phyloP scores from a whole-genome alignment of 2,113 vertebrate genomes.

The Strix uralensis region DNA sequence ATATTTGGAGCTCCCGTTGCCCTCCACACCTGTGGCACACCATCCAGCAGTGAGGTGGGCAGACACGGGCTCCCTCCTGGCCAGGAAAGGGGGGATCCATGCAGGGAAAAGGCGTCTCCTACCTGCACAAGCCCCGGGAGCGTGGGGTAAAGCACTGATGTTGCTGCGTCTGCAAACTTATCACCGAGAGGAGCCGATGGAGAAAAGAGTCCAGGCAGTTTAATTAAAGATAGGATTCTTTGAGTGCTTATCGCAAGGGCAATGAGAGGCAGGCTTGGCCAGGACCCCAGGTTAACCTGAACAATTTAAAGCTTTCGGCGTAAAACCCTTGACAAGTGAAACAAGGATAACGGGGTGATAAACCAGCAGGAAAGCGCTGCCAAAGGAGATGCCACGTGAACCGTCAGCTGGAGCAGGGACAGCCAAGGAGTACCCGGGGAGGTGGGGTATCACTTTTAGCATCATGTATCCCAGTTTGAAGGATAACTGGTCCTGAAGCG shows the following conservation, averaged over 20 bases:
- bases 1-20: neutral
- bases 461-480: rapidly evolving
- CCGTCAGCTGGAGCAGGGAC: neutral
- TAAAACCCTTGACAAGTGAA: neutral
- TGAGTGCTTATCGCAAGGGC: neutral
- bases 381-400: neutral
- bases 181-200: neutral
- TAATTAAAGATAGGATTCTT: neutral
- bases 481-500: neutral
- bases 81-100: neutral
- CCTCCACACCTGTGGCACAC: neutral
- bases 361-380: neutral
- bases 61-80: neutral
- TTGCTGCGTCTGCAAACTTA: neutral
- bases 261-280: neutral
- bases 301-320: neutral
- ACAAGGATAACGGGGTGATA: neutral
- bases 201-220: neutral
- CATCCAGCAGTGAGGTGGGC: too few species aligned
- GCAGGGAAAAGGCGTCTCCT: neutral
- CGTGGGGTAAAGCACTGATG: rapidly evolving
- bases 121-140: rapidly evolving
- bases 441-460: neutral
- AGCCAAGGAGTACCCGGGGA: neutral
- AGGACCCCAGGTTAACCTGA: neutral